Evolutionary conservation across 2,113 vertebrate genomes (phyloP), one percentile per base, ranked within the genome.

Genomic region (Tychaedon coryphoeus): DNA sequence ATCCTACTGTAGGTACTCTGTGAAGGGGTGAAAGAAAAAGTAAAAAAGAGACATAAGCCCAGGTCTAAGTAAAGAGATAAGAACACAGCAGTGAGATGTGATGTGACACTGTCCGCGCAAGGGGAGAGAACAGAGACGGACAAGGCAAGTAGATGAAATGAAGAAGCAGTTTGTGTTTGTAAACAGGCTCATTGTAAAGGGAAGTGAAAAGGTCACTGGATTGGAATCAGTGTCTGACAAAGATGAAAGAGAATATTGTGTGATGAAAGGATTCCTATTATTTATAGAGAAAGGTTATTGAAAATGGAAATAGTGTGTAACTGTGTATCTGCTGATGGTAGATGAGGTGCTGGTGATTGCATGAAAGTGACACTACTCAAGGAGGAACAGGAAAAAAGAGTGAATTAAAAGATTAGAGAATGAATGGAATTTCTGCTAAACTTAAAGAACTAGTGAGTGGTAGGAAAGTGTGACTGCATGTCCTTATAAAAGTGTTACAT

Each of bases 261-360:
- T 80, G 75, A 95, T 95, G 72, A 96, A 93, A 95, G 73, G 53
- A 79, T 78, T 95, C 57, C 42, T 81, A 61, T 92, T 83, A 78
- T 42, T 61, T 75, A 65, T 45, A 86, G 82, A 75, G 92, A 83
- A 38, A 73, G 70, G 33, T 48, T 94, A 33, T 77, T 83, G 83
- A 79, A 93, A 95, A 96, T 65, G 47, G 80, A 91, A 93, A 80
- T 71, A 72, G 33, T 88, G 60, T 69, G 56, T 28, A 50, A 60
- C n/a, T 64, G 23, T 71, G 31, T 58, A 72, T 71, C 61, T 86
- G 45, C 29, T 88, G 71, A 77, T 71, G 36, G 34, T 66, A 75
- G 33, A 69, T 2, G 12, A 92, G 51, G 53, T 88, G 64, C 48
- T 74, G 58, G 31, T 33, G 47, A 53, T 47, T 36, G 38, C 15